Evolutionary conservation across 2,888 invertebrate genomes (phyloP), one percentile per base, ranked within the genome.

Genomic region (Heliothis peltigera): DNA sequence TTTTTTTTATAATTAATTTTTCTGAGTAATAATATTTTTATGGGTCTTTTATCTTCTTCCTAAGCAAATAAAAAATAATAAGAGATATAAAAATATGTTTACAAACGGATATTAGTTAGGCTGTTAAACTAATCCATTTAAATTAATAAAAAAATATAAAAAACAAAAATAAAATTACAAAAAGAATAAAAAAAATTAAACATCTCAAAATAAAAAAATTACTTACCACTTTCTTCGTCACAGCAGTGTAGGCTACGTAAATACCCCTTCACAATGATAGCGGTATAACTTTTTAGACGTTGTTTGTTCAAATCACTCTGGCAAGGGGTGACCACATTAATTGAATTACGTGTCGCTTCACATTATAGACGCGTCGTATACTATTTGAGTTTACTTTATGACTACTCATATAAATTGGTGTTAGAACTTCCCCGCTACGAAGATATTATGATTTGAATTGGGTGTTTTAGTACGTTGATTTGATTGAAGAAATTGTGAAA

Each of bases 281-380:
- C 84, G 80, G 84, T 84, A 86, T 86, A 90, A 89, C 87, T 90
- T 91, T 90, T 89, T 84, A 84, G 84, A 73, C 84, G 74, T 70
- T 89, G 88, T 90, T 91, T 91, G 88, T 83, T 75, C 83, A 83
- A 81, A 84, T 83, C 86, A 80, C 82, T 80, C 78, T 71, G 75
- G 70, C 56, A 67, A 47, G 79, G 85, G 86, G 80, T 81, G 87
- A 80, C 84, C 75, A 77, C 78, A 84, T 87, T 93, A 91, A 93
- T 91, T 91, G 87, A 92, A 92, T 92, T 91, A 92, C 87, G 87
- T 89, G 91, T 87, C 88, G 80, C 83, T 75, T 77, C 77, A 74
- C 64, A 79, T 82, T 79, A 82, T 69, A 55, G 58, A 44, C 47
- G 64, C 60, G 60, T 52, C 48, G 44, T 53, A 44, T 72, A 64